Evolutionary conservation across 2,113 vertebrate genomes (phyloP).

Genomic region (Callipepla squamata): DNA sequence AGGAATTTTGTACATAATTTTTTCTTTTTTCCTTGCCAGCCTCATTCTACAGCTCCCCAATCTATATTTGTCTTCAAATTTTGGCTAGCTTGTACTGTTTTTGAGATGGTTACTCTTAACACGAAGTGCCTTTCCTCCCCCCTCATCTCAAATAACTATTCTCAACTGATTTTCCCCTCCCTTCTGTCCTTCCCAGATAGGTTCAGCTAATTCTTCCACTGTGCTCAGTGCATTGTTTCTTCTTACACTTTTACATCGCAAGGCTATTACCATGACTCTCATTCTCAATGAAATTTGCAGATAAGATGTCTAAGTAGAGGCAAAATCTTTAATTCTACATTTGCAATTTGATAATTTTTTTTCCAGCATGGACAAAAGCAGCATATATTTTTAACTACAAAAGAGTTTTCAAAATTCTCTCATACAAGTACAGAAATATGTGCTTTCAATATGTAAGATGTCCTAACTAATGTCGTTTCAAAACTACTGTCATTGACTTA

Average conservation of each 20-base stretch:
- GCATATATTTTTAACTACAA: background rate
- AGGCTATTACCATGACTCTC: background rate
- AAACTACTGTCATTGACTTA: background rate
- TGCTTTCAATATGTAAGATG: background rate
- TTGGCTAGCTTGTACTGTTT: background rate
- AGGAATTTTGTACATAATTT: background rate
- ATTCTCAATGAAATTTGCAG: background rate
- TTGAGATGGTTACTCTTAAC: background rate
- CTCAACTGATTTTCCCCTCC: background rate
- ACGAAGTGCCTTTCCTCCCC: background rate
- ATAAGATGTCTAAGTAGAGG: background rate
- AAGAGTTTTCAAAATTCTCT: background rate
- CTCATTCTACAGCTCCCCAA: background rate
- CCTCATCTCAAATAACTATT: background rate
- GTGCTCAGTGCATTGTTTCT: background rate
- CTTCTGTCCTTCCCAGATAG: background rate
- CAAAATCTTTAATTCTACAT: background rate
- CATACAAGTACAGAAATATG: background rate
- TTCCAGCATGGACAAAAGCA: background rate
- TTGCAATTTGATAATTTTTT: background rate
- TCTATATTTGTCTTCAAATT: background rate
- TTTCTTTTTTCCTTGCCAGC: background rate
- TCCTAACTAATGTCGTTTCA: background rate
- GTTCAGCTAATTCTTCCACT: background rate
- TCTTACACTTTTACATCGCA: background rate